Evolutionary conservation across 2,113 vertebrate genomes (phyloP).

Genomic region (Ramphastos sulfuratus): DNA sequence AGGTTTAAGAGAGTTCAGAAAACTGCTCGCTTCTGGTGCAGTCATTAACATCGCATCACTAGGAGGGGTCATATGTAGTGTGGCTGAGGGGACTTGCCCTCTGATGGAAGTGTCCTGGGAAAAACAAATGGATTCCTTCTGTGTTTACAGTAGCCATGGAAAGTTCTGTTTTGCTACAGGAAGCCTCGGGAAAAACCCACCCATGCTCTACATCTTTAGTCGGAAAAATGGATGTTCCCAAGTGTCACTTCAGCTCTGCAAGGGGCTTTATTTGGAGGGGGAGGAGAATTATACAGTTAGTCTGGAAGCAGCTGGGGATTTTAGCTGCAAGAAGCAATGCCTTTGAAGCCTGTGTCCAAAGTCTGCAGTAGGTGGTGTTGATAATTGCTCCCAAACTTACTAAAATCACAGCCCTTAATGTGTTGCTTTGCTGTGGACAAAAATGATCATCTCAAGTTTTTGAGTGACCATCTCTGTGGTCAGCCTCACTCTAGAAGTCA

Average conservation of each 20-base stretch:
- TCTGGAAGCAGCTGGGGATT: not conserved
- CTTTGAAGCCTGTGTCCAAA: not conserved
- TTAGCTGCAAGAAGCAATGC: not conserved
- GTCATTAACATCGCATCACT: not conserved
- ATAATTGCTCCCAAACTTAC: not conserved
- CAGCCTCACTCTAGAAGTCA: not conserved
- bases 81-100: slow-evolving; percentile 10
- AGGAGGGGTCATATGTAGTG: not conserved
- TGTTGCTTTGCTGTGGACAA: not conserved
- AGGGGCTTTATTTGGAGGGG: not conserved
- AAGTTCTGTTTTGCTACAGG: slow-evolving; percentile 10
- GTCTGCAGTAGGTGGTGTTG: not conserved
- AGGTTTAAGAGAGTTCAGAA: not conserved
- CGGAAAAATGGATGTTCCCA: not conserved
- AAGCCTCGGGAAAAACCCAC: not conserved
- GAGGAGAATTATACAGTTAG: not conserved
- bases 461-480: not conserved
- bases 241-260: not conserved
- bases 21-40: not conserved
- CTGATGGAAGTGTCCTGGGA: slow-evolving; percentile 29
- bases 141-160: not conserved
- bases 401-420: not conserved
- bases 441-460: not conserved
- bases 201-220: not conserved
- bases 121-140: not conserved